Evolutionary conservation across 2,888 invertebrate genomes (phyloP).

Genomic region (Ormyrus labotus): DNA sequence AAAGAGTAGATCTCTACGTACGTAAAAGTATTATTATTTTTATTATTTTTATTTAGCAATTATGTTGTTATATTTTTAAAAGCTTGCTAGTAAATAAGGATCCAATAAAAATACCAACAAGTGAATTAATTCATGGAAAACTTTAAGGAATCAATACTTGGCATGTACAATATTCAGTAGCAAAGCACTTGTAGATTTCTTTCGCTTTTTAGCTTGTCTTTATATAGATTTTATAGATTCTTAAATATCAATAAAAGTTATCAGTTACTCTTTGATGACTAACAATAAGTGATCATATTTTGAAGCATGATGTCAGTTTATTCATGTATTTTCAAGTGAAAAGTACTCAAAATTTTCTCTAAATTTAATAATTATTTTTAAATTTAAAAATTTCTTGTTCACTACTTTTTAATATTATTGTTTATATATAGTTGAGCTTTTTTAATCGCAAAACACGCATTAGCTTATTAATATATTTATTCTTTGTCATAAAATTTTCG

Average conservation of each 20-base stretch:
- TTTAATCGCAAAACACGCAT: background rate
- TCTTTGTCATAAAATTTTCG: too few species aligned
- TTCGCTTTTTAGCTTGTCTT: slow-evolving; percentile 38
- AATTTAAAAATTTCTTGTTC: background rate
- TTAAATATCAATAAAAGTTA: slow-evolving; percentile 32
- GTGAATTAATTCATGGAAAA: slow-evolving; percentile 54
- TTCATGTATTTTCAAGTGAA: slow-evolving; percentile 25
- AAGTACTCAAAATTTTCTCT: background rate
- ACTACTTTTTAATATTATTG: background rate
- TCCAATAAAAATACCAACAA: background rate
- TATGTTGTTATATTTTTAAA: slow-evolving; percentile 17
- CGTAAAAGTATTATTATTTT: background rate
- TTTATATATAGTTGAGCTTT: too few species aligned
- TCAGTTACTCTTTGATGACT: slow-evolving; percentile 33
- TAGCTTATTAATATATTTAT: too few species aligned
- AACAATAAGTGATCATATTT: slow-evolving; percentile 47
- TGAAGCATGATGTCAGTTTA: slow-evolving; percentile 40
- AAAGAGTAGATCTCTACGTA: background rate
- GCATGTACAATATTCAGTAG: slow-evolving; percentile 49
- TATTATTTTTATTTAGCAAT: slow-evolving; percentile 1
- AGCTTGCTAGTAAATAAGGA: slow-evolving; percentile 11
- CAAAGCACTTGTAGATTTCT: slow-evolving; percentile 52
- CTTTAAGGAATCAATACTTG: slow-evolving; percentile 52
- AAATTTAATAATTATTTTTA: too few species aligned
- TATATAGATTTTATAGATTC: slow-evolving; percentile 36